Evolutionary conservation across 2,888 invertebrate species (phyloP), one percentile per base, ranked within the genome.

Genomic region (Hypercompe scribonia): DNA sequence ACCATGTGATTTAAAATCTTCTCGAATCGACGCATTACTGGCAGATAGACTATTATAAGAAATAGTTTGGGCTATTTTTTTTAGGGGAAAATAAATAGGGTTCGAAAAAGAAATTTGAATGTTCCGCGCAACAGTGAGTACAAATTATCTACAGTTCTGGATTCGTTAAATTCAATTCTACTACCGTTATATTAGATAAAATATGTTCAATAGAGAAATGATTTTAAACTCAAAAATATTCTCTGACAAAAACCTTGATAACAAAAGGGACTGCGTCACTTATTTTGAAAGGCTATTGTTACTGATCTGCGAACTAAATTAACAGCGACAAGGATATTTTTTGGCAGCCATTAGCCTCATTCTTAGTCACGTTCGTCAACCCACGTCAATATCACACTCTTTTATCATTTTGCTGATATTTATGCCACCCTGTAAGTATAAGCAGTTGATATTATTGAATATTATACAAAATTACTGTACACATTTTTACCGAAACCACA

Each of bases 231-330:
- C 46, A 50, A 50, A 50, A 50, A 50, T 15, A 24, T 24, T 50
- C 21, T 50, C 24, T 50, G 10, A 50, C 24, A 50, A n/a, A 42
- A 50, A 50, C 8, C 39, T 50, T 50, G 24, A 50, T 50, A n/a
- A 24, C 50, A 50, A 54, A 54, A 54, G 50, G 10, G 50, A 54
- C n/a, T 1, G 11, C 50, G 50, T 54, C n/a, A 54, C 50, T 54
- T 54, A 15, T 31, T 33, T 63, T 33, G 21, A 63, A 33, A 63
- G 63, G 18, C 31, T 33, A 33, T 63, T 63, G 63, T 63, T 33
- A 63, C 63, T 63, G 63, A 33, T 63, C 33, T 63, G 50, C 50
- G n/a, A n/a, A 54, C n/a, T 54, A 54, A 54, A n/a, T 54, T 24
- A 54, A 54, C 31, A 63, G 63, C 63, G 21, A 63, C 63, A 54